These are phyloP conservation scores for Lasius fuliginosus DNA, from an alignment of 2,888 invertebrate genomes.

Conservation along the genomic window DNA sequence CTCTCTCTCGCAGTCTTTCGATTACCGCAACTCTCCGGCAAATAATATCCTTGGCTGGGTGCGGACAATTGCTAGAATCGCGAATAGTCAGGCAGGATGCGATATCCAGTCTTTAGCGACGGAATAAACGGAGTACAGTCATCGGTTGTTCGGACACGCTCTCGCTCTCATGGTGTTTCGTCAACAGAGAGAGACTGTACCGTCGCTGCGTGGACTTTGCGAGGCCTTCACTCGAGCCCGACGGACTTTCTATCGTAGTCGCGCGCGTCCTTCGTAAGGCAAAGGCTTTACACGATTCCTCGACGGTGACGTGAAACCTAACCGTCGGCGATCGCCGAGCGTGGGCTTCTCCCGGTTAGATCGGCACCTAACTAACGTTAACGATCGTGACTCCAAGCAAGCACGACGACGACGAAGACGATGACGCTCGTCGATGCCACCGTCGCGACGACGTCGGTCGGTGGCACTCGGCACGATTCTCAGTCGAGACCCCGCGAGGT, in stretches of 20 bases:
- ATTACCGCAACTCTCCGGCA: slow-evolving; percentile 33
- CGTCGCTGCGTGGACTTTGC: not conserved
- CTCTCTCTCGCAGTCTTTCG: not conserved
- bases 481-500: slow-evolving; percentile 82
- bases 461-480: slow-evolving; percentile 69
- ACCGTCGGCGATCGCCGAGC: slow-evolving; percentile 48
- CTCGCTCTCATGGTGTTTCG: slow-evolving; percentile 1
- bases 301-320: not conserved
- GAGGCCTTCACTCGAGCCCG: not conserved
- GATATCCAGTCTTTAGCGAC: slow-evolving; percentile 9
- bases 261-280: not conserved
- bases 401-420: slow-evolving; percentile 27
- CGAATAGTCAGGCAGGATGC: not conserved
- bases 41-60: slow-evolving; percentile 2
- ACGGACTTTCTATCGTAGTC: not conserved
- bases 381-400: not conserved
- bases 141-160: not conserved
- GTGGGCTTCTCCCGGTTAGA: not conserved
- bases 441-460: slow-evolving; percentile 70
- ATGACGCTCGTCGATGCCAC: slow-evolving; percentile 40
- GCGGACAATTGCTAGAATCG: slow-evolving; percentile 5
- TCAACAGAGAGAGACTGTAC: not conserved
- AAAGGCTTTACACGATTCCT: not conserved
- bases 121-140: not conserved
- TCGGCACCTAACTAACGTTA: not conserved